A percentile compares a stretch with the other conserved stretches of the same genome.
Evolutionary conservation across 2,888 invertebrate species (phyloP).

Genomic region (Drosophila siamana): DNA sequence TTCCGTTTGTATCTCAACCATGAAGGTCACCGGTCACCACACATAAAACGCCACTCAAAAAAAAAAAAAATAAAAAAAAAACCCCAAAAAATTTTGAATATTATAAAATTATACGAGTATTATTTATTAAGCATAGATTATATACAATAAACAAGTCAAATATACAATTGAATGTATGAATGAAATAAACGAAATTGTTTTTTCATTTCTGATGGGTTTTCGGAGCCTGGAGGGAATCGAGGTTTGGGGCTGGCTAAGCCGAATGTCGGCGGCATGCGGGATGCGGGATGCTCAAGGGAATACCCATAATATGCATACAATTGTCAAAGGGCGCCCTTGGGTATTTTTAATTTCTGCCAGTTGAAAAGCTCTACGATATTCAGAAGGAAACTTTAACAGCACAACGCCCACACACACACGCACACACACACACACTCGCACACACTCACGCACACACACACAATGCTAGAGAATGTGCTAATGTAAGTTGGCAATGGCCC

Average conservation of each 20-base stretch:
- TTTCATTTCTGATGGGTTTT: slow-evolving; percentile 1
- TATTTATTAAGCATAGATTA: slow-evolving; percentile 44
- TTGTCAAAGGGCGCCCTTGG: slow-evolving; percentile 48
- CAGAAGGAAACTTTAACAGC: slow-evolving; percentile 17
- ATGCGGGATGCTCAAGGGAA: slow-evolving; percentile 8
- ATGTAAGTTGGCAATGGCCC: slow-evolving; percentile 43
- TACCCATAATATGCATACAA: slow-evolving; percentile 35
- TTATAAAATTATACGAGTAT: slow-evolving; percentile 33
- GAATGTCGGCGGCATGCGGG: neutral
- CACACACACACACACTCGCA: neutral
- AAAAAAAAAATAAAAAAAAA: neutral
- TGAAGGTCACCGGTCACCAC: too few relatives aligned
- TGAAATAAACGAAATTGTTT: slow-evolving; percentile 15
- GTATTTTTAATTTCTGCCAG: slow-evolving; percentile 52
- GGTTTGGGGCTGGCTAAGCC: neutral
- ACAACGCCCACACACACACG: slow-evolving; percentile 7
- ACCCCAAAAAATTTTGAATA: neutral
- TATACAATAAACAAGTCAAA: slow-evolving; percentile 52
- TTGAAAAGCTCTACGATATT: slow-evolving; percentile 25
- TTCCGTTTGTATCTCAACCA: too few relatives aligned
- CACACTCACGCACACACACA: slow-evolving; percentile 4
- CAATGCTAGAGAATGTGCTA: slow-evolving; percentile 31
- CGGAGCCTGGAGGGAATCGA: neutral
- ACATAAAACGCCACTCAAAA: neutral
- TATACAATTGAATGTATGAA: slow-evolving; percentile 50